phyloP scores from a whole-genome alignment of 2,113 vertebrate species.

The Antechinus flavipes region DNA sequence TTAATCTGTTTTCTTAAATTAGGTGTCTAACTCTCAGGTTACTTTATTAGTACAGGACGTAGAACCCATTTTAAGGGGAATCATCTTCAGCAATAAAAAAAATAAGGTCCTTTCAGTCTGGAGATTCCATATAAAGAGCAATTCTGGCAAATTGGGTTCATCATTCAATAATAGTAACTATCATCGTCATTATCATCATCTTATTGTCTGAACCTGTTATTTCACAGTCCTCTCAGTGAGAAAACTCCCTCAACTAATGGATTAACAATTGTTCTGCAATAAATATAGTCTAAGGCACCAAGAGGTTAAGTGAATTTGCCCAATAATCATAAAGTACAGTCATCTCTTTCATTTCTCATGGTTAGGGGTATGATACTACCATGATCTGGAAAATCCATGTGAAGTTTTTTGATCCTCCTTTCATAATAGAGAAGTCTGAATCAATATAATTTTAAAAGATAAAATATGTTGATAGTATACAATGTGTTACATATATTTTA shows the following conservation, averaged over 20 bases:
- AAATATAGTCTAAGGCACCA: neutral
- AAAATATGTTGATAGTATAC: neutral
- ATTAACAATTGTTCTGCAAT: neutral
- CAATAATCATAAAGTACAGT: neutral
- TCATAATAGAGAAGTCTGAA: neutral
- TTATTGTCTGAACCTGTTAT: neutral
- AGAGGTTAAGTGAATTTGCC: neutral
- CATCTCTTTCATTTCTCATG: neutral
- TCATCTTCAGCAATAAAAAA: neutral
- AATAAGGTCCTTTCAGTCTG: neutral
- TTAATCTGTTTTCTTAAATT: neutral
- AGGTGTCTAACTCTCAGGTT: conserved; percentile 1
- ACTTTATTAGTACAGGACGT: neutral
- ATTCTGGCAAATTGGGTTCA: too few species aligned
- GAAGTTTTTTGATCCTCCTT: neutral
- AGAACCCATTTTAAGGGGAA: conserved; percentile 1
- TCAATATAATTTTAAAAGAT: neutral
- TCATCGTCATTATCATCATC: too few species aligned
- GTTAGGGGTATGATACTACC: neutral
- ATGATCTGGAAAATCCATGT: neutral
- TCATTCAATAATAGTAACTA: too few species aligned
- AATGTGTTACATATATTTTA: neutral
- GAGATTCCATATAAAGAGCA: too few species aligned
- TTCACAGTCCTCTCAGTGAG: neutral
- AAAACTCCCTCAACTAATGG: neutral